phyloP scores from a whole-genome alignment of 2,113 vertebrate genomes.

The Todiramphus saurophagus region DNA sequence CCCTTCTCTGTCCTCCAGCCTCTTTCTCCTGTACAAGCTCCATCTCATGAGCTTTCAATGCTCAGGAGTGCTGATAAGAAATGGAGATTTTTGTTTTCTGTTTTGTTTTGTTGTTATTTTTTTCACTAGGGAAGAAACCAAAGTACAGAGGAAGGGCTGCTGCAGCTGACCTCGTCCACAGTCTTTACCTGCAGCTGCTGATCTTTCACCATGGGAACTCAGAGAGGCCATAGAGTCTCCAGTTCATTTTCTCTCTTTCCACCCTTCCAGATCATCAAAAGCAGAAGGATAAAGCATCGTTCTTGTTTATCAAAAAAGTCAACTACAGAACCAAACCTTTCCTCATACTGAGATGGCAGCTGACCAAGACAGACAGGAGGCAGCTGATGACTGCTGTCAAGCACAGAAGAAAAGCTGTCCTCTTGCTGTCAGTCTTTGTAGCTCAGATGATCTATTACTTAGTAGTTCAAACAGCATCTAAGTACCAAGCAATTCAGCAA shows the following conservation, averaged over 20 bases:
- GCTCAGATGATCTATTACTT: neutral
- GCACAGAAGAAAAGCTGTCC: neutral
- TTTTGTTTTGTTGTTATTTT: neutral
- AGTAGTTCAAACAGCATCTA: neutral
- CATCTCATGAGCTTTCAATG: neutral
- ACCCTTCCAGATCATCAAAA: neutral
- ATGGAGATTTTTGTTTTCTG: neutral
- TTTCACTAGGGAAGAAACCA: neutral
- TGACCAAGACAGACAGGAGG: neutral
- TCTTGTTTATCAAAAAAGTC: neutral
- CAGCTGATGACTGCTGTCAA: neutral
- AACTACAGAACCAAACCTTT: neutral
- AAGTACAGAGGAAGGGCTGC: neutral
- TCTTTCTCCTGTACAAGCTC: neutral
- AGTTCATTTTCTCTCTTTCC: neutral
- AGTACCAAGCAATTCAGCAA: neutral
- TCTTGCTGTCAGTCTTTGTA: neutral
- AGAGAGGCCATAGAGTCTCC: neutral
- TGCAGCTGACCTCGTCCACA: neutral
- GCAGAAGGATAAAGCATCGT: neutral
- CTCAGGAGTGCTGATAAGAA: neutral
- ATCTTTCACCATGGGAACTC: neutral
- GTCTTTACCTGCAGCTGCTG: neutral
- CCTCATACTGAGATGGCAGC: neutral
- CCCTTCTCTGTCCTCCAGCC: no score